Evolutionary conservation across 2,113 vertebrate genomes (phyloP), one percentile per base, ranked within the genome.

Genomic region (Oreochromis spilurus): DNA sequence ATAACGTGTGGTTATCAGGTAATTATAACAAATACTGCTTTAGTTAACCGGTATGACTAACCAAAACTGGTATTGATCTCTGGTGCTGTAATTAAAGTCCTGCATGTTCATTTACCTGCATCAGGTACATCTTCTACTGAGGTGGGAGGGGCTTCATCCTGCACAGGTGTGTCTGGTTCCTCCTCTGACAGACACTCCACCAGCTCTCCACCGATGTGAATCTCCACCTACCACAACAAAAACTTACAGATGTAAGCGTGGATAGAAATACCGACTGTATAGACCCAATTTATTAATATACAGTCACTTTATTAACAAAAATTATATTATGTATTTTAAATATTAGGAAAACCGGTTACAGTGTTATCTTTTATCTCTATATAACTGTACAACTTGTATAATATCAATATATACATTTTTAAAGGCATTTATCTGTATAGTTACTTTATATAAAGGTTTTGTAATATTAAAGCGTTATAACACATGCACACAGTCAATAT

Each of bases 151-250:
- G 90, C 79, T 34, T 92, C 72, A 2, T 75, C 82, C 29, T 90
- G 85, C 65, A 96, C 93, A 83, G 91, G 65, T 72, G 92, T 58
- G 87, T 96, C 96, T 0, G 90, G 91, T 26, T 90, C 95, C 84
- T 88, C 90, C 79, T 97, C 95, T 6, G 93, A 88, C 79, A 96
- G 82, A 0, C 91, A 94, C 95, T 98, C 97, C 81, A 96, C 87
- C 82, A 95, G 92, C 65, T 97, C 92, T 45, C 96, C 96, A 72
- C 94, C 95, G 21, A 98, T 14, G 67, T 96, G 96, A 2, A 97
- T 70, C 84, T 94, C 90, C 83, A 97, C 94, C 97, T 97, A 90
- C 54, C 93, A 87, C 2, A 13, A 70, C 2, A 40, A 80, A 16
- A 26, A 81, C 38, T 40, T 1, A 55, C n/a, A 45, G 40, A 7